Conservation (phyloP, 2,888 invertebrate genomes). For the Lasius platythorax region DNA sequence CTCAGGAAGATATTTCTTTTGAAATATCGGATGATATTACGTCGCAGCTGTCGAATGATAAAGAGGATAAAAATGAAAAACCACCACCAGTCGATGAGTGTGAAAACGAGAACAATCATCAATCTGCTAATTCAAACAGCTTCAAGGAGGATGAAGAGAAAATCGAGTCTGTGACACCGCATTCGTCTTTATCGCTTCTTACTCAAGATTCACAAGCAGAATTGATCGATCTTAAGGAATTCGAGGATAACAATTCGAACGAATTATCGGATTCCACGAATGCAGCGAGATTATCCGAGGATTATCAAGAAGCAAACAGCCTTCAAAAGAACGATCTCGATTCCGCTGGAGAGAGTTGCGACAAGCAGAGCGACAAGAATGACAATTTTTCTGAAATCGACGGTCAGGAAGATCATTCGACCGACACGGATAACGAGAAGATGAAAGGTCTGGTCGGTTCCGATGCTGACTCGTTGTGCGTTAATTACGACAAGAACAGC, state of each 20-base stretch:
- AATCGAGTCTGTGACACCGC: constrained; percentile 28
- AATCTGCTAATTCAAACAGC: constrained; percentile 32
- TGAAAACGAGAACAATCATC: constrained; percentile 58
- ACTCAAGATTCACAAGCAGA: constrained; percentile 45
- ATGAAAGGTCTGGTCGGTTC: constrained; percentile 54
- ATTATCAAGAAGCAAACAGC: constrained; percentile 55
- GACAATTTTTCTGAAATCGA: constrained; percentile 63
- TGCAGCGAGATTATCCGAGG: constrained; percentile 11
- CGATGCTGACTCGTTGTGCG: constrained; percentile 63
- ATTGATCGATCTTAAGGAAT: constrained; percentile 20
- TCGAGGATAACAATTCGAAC: constrained; percentile 35
- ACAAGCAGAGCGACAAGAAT: constrained; percentile 48
- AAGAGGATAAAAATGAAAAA: constrained; percentile 6
- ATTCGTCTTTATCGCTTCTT: constrained; percentile 46
- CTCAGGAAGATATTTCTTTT: not conserved
- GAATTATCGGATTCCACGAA: constrained; percentile 35
- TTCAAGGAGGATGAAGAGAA: constrained; percentile 24
- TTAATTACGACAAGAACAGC: constrained; percentile 56
- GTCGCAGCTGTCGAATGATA: constrained; percentile 3
- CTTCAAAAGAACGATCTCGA: constrained; percentile 40
- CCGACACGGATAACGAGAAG: constrained; percentile 59
- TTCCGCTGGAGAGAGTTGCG: constrained; percentile 47
- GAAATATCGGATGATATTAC: not conserved
- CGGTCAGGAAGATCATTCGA: constrained; percentile 61
- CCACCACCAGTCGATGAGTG: not conserved